phyloP scores from a whole-genome alignment of 2,113 vertebrate genomes.

The human (Homo sapiens) region DNA sequence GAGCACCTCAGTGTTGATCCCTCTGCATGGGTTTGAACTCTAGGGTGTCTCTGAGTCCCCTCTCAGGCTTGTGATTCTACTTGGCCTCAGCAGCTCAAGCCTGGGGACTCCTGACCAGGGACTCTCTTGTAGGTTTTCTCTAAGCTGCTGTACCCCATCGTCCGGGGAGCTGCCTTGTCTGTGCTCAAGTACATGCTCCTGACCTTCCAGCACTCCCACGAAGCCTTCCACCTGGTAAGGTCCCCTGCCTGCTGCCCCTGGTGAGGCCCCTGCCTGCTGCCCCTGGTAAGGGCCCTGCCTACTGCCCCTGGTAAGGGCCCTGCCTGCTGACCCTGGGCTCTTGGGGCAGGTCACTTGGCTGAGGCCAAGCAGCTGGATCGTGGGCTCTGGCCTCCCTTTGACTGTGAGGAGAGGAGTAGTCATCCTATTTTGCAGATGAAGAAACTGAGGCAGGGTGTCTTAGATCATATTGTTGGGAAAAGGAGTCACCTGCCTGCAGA shows the following conservation, averaged over 20 bases:
- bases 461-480: neutral
- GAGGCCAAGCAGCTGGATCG: neutral
- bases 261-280: no score
- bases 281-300: no score
- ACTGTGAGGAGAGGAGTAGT: neutral
- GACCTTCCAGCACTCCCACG: constrained; percentile 90
- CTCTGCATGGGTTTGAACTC: neutral
- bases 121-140: constrained; percentile 85
- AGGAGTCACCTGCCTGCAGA: neutral
- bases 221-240: constrained; percentile 91
- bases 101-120: neutral
- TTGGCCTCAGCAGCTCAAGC: neutral
- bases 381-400: neutral
- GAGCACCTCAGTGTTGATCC: neutral
- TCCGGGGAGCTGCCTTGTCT: constrained; percentile 85
- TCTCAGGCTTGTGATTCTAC: neutral
- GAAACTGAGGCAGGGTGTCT: neutral
- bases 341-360: neutral
- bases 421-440: neutral
- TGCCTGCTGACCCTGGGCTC: neutral
- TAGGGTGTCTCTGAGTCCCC: neutral
- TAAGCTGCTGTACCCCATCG: constrained; percentile 87
- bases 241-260: neutral
- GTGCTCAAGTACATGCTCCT: constrained; percentile 89
- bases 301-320: constrained; percentile 81